Evolutionary conservation across 2,113 vertebrate species (phyloP).

Genomic region (Chlorodrepanis virens): DNA sequence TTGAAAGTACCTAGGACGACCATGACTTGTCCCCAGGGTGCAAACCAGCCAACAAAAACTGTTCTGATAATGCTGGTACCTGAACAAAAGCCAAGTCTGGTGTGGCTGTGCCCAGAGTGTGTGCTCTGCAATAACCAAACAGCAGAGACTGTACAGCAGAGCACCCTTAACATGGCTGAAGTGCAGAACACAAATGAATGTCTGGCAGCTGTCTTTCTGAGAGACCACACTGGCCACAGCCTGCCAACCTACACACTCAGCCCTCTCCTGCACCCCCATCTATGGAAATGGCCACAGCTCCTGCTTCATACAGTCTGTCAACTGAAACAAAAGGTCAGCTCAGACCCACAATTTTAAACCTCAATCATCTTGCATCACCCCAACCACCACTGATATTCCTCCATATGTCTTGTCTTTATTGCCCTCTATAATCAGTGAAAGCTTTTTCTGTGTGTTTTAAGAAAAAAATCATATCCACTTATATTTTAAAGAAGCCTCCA

Average conservation of each 20-base stretch:
- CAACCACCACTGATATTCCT: not conserved
- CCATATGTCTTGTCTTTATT: not conserved
- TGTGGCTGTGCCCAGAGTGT: rapidly evolving
- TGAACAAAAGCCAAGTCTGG: not conserved
- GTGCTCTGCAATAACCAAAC: rapidly evolving
- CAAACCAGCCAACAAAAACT: not conserved
- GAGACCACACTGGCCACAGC: not conserved
- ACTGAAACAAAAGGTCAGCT: not conserved
- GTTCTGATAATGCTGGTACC: not conserved
- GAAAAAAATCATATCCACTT: not conserved
- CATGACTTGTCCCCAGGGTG: not conserved
- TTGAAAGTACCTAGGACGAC: constrained; percentile 70
- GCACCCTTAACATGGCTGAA: not conserved
- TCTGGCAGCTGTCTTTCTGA: not conserved
- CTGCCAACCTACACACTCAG: not conserved
- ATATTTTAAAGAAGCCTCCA: not conserved
- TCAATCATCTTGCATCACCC: not conserved
- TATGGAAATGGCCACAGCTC: not conserved
- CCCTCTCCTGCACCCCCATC: not conserved
- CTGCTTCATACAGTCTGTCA: not conserved
- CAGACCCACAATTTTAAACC: not conserved
- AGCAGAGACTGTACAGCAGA: not conserved
- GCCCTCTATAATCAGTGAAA: not conserved
- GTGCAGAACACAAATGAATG: not conserved
- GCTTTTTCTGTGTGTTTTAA: not conserved